phyloP scores from a whole-genome alignment of 2,888 invertebrate genomes.

The Anaspis maculata region DNA sequence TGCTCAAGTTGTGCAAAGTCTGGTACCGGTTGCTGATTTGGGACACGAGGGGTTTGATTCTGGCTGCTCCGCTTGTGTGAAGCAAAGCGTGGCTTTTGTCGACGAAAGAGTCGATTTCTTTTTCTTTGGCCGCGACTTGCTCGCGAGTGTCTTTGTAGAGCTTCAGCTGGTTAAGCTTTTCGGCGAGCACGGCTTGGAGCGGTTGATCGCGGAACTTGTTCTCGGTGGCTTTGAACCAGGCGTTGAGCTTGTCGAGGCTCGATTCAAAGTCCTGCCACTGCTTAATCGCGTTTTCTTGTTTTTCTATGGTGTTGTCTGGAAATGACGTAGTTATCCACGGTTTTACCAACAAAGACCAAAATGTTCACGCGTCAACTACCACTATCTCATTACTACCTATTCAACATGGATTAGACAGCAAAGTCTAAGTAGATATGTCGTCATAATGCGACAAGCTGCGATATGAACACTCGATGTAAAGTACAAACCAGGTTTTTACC shows the following conservation, averaged over 20 bases:
- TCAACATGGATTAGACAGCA: too few relatives aligned
- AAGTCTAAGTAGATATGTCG: too few relatives aligned
- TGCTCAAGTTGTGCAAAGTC: conserved; percentile 67
- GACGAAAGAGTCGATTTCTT: conserved; percentile 78
- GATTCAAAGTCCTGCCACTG: conserved; percentile 86
- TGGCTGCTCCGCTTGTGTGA: conserved; percentile 75
- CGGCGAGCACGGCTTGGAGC: conserved; percentile 68
- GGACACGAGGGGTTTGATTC: conserved; percentile 76
- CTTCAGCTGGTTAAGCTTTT: conserved; percentile 70
- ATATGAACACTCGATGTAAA: too few relatives aligned
- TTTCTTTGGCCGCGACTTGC: conserved; percentile 70
- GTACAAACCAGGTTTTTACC: too few relatives aligned
- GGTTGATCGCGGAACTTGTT: conserved; percentile 79
- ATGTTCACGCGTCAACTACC: not conserved
- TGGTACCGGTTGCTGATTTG: conserved; percentile 87
- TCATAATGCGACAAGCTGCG: too few relatives aligned
- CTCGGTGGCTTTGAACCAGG: conserved; percentile 83
- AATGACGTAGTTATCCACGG: too few relatives aligned
- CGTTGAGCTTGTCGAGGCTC: conserved; percentile 68
- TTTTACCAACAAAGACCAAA: conserved; percentile 3
- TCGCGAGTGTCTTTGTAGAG: conserved; percentile 67
- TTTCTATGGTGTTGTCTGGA: conserved; percentile 61
- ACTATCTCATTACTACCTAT: too few relatives aligned
- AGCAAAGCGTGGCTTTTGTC: conserved; percentile 83
- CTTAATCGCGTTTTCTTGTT: conserved; percentile 63